A percentile compares a stretch with the other conserved stretches of the same genome.
These are phyloP conservation scores for Cephalopachus bancanus DNA, from an alignment of 2,797 vertebrate genomes.

Conservation along the genomic window DNA sequence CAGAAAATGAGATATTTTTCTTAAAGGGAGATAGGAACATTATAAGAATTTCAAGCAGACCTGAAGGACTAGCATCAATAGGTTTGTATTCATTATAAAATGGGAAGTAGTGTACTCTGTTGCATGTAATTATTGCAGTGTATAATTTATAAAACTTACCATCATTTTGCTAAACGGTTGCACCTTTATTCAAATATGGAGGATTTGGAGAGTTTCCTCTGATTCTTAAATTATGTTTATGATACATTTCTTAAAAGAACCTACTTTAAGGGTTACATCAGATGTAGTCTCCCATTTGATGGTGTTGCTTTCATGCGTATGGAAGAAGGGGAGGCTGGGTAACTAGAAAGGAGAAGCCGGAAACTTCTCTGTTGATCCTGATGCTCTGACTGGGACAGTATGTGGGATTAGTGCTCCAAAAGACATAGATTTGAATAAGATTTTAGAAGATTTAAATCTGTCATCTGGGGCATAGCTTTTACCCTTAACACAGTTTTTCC, in stretches of 20 bases:
- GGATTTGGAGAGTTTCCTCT: background rate
- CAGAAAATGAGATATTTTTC: constrained; percentile 97
- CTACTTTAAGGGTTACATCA: background rate
- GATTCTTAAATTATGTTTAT: background rate
- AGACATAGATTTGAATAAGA: background rate
- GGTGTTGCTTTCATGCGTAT: background rate
- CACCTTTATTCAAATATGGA: background rate
- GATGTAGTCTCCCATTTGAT: background rate
- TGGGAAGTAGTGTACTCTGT: background rate
- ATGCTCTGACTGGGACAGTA: background rate
- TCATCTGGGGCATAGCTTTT: background rate
- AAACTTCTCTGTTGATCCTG: background rate
- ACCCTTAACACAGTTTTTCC: background rate
- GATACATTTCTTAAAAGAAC: background rate
- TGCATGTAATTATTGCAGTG: accelerated
- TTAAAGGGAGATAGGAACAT: constrained; percentile 97
- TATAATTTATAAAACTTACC: background rate
- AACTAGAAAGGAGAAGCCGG: background rate
- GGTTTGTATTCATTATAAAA: constrained; percentile 87
- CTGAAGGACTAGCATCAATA: constrained; percentile 93
- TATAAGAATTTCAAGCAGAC: constrained; percentile 95
- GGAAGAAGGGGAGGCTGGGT: background rate
- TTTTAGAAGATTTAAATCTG: background rate
- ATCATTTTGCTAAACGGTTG: background rate
- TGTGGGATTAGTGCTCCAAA: background rate